A percentile compares a stretch with the other conserved stretches of the same genome.
These are phyloP conservation scores for Paradoxurus hermaphroditus DNA, from an alignment of 2,113 vertebrate species.

Conservation along the genomic window DNA sequence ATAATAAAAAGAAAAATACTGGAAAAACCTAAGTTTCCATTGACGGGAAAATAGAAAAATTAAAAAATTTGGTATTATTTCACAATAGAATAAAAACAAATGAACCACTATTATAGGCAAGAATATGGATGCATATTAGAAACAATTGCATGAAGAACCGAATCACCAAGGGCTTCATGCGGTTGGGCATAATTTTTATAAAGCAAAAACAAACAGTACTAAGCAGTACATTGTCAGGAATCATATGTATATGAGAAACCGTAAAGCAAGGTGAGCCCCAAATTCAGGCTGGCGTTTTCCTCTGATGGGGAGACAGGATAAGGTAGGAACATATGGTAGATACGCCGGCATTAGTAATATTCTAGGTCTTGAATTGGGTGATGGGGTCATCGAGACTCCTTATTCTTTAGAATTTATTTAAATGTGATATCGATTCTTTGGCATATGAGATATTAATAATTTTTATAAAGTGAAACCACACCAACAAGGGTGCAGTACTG, in stretches of 20 bases:
- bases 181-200: conserved; percentile 19
- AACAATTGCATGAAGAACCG: background rate
- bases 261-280: background rate
- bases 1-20: conserved; percentile 4
- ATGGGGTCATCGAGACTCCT: background rate
- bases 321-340: background rate
- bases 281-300: background rate
- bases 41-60: background rate
- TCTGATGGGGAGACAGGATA: background rate
- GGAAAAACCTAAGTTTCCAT: background rate
- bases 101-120: background rate
- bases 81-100: background rate
- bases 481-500: background rate
- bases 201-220: background rate
- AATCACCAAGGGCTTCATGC: background rate
- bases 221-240: background rate
- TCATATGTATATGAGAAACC: background rate
- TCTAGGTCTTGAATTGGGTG: background rate
- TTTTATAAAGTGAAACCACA: background rate
- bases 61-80: background rate
- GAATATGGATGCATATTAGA: background rate
- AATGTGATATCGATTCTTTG: background rate
- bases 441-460: background rate
- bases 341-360: background rate
- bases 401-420: background rate